Evolutionary conservation across 2,888 invertebrate genomes (phyloP), one percentile per base, ranked within the genome.

Genomic region (Sesamia inferens): DNA sequence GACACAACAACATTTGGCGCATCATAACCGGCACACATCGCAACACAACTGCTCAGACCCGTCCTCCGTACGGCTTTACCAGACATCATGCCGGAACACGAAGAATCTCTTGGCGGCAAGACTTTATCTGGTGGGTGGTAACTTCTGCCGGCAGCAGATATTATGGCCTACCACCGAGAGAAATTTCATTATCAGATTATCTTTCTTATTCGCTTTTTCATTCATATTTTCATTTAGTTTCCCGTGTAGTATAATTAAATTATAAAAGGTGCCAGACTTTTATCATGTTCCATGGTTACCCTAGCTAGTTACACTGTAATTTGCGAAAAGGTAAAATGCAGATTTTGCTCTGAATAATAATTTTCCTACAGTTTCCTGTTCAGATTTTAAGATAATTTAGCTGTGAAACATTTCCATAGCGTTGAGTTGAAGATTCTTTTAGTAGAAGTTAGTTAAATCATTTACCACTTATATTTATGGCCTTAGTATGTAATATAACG

Each of bases 281-380:
- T 78, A 57, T 57, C n/a, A 11, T 2, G 13, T n/a, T 22, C 39
- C 69, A 71, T 81, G 63, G 84, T 70, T 51, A 73, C 77, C 74
- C 78, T 82, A 79, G 61, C 64, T 79, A 78, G 76, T 68, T 74
- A 85, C 85, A 86, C 84, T 78, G 85, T 87, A 86, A 87, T 86
- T 87, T 86, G 61, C 84, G 83, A 86, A 82, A 74, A 81, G 74
- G 82, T 85, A 82, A 87, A 90, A 88, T 90, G 89, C 87, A 90
- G 87, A 90, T 88, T 89, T 85, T 82, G 82, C 82, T 80, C 80
- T 82, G 82, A 75, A 87, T 87, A 86, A 79, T 82, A 83, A 68
- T 71, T 42, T 67, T 65, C 16, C 11, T 64, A 54, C 59, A 76
- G 54, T 72, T 74, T 51, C 63, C 44, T 59, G 39, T 64, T 57